Base-by-base conservation (phyloP, 2,888 invertebrate genomes). In the Oxycera nigricornis region DNA sequence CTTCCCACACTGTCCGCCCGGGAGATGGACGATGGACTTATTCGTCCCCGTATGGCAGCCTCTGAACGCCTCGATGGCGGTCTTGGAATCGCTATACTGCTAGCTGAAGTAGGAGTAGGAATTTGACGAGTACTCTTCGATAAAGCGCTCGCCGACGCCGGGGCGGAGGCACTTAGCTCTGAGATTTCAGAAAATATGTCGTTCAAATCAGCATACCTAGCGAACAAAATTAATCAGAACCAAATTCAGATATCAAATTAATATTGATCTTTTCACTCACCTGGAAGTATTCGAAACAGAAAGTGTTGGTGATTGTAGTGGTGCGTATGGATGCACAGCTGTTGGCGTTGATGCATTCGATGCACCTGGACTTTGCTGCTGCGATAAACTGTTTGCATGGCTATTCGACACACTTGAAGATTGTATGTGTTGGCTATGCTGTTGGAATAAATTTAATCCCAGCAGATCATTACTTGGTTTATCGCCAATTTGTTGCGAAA, bases 41-140 rank as follows among this genome's bases (percentile, higher is more conserved):
- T 87, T 73, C 89, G 86, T 0, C 89, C 89, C 39, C 90, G 85
- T 11, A 85, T 75, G 46, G 82, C 82, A 83, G 80, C 52, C 79
- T 95, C 95, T 0, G 94, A 93, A 68, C 94, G 89, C 72, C 95
- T 87, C 1, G 95, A 95, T 1, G 95, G 95, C 2, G 95, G 95
- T 76, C 95, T 88, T n/a, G 95, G 95, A 79, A 96, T 91, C 24
- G 93, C 92, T 82, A 95, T 94, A 61, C 91, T 90, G 62, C 89
- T 88, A 35, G 87, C 87, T n/a, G 90, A 91, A 1, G 92, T 92
- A 1, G 93, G 92, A 2, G 94, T 94, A 1, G 94, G 92, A 67
- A 93, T 92, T 79, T 93, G 92, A 39, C 92, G 87, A 50, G 82
- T 81, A 1, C 82, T 82, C 31, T 82, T 78, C 75, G 83, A 84